A percentile compares a stretch with the other conserved stretches of the same genome.
Evolutionary conservation across 2,888 invertebrate genomes (phyloP).

Genomic region (Nemotelus nigrinus): DNA sequence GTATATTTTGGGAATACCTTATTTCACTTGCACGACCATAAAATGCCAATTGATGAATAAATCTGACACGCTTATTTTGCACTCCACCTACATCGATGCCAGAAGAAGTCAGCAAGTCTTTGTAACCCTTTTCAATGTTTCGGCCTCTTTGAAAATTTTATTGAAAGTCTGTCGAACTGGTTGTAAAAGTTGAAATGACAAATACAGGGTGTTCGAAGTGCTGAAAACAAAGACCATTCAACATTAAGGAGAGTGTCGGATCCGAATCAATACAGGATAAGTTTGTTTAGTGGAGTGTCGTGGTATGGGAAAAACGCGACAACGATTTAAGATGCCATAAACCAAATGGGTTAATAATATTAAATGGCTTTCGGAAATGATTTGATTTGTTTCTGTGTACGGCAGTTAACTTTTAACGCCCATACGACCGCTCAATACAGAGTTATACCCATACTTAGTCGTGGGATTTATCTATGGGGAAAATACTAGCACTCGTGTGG

Average conservation of each 20-base stretch:
- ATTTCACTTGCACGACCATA: conserved; percentile 6
- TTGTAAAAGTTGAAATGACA: conserved; percentile 26
- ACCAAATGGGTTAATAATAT: conserved; percentile 39
- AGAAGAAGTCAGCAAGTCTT: neutral
- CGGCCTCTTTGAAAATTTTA: neutral
- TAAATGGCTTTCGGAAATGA: conserved; percentile 39
- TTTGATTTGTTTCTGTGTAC: conserved; percentile 41
- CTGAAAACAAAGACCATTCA: conserved; percentile 23
- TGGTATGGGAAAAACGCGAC: neutral
- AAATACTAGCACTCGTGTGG: no score
- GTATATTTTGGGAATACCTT: conserved; percentile 2
- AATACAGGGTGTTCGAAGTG: conserved; percentile 24
- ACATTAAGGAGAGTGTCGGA: conserved; percentile 21
- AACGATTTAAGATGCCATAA: conserved; percentile 36
- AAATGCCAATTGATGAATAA: conserved; percentile 27
- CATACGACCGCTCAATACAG: neutral
- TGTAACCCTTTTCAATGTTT: conserved; percentile 3
- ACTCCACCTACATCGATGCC: conserved; percentile 3
- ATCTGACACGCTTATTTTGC: neutral
- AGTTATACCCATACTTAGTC: no score
- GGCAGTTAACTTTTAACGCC: conserved; percentile 31
- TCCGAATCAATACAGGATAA: conserved; percentile 7
- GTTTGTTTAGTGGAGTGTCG: neutral
- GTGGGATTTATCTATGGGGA: no score
- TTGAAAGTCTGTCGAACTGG: conserved; percentile 7